Base-by-base conservation (phyloP, 2,113 vertebrate species). In the Xiphorhynchus elegans region DNA sequence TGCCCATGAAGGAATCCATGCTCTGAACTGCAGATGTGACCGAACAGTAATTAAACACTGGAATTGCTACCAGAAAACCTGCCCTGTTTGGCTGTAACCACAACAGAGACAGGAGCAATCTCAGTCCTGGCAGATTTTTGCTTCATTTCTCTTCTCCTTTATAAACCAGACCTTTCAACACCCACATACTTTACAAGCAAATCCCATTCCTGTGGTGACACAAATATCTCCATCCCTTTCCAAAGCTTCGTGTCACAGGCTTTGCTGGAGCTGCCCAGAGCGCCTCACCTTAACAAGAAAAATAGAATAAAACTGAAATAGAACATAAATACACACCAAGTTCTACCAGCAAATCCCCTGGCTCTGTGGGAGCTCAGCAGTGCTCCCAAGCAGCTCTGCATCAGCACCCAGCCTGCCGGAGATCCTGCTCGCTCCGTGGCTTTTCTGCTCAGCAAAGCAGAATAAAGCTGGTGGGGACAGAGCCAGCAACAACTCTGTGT, bases 381-480 rank as follows among this genome's bases (percentile, higher is more conserved):
- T 1, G 2, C 62, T 66, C 3, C 63, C 55, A 21, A 79, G 80
- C 49, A 26, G 13, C 44, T 67, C 39, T 20, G 70, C 79, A 47
- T 79, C 33, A 84, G 83, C 55, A n/a, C 29, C 33, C 52, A 31
- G 74, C 58, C 35, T 58, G 83, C 31, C 20, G 26, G 59, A 74
- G 77, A 59, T 52, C 62, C 77, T 59, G 77, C 58, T 69, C 1
- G 3, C 50, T 74, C 55, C 0, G 10, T 25, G 35, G 62, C 66
- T 87, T 68, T 97, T 94, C 92, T 44, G 74, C 87, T 94, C 92
- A 21, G 78, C 87, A 93, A 93, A 91, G 90, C 92, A 82, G 78
- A 87, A 17, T 42, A 23, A 70, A 58, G 28, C 40, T 26, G 53
- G 21, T 0, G 0, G n/a, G 66, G 84, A 76, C 3, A 6, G 58